These are phyloP conservation scores for Pseudoatta argentina DNA, from an alignment of 1,140 invertebrate genomes.

Conservation along the genomic window DNA sequence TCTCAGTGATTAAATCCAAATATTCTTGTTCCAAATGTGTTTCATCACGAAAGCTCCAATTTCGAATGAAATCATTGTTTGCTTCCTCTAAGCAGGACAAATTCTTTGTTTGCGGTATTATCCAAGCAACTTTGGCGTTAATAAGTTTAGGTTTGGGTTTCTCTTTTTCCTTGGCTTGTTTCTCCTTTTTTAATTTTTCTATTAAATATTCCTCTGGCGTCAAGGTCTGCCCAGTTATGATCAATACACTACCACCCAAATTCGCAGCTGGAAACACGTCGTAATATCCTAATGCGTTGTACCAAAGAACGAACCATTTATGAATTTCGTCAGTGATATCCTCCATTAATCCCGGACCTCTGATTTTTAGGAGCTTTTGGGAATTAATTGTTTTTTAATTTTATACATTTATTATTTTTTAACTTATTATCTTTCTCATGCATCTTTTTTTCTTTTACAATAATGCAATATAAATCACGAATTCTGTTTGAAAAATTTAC, in stretches of 20 bases:
- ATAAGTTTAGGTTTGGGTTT: slow-evolving; percentile 47
- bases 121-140: slow-evolving; percentile 61
- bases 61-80: slow-evolving; percentile 82
- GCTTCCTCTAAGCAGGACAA: slow-evolving; percentile 79
- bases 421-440: background rate
- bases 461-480: slow-evolving; percentile 12
- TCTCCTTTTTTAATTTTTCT: slow-evolving; percentile 65
- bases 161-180: slow-evolving; percentile 59
- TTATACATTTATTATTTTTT: background rate
- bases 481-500: slow-evolving; percentile 77
- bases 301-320: slow-evolving; percentile 89
- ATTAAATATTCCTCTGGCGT: slow-evolving; percentile 86
- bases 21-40: slow-evolving; percentile 83
- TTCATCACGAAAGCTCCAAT: slow-evolving; percentile 85
- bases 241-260: slow-evolving; percentile 86
- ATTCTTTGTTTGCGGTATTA: slow-evolving; percentile 80
- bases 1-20: slow-evolving; percentile 86
- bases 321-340: slow-evolving; percentile 90
- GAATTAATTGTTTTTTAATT: slow-evolving; percentile 8
- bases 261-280: slow-evolving; percentile 86
- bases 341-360: slow-evolving; percentile 88
- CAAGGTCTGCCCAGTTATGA: slow-evolving; percentile 86
- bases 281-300: slow-evolving; percentile 85
- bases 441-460: background rate
- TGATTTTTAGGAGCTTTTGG: slow-evolving; percentile 83